These are phyloP conservation scores for Drosophila pegasa DNA, from an alignment of 2,888 invertebrate species.

Conservation along the genomic window DNA sequence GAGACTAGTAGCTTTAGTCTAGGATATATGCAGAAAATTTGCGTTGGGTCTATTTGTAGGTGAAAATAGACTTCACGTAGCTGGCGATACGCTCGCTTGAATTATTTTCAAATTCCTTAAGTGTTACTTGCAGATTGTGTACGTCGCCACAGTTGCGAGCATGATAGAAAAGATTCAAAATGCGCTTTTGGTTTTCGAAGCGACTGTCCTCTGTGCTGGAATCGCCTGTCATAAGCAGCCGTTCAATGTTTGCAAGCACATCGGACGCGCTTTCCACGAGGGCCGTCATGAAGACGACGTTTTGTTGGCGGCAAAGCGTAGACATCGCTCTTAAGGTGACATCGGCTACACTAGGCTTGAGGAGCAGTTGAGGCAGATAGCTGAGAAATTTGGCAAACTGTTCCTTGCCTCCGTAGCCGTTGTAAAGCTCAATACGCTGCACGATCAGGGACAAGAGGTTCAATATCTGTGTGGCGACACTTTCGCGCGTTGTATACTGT, in stretches of 20 bases:
- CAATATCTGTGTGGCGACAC: slow-evolving; percentile 84
- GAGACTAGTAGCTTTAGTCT: too few species aligned
- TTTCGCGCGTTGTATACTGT: slow-evolving; percentile 68
- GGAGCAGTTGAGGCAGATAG: slow-evolving; percentile 87
- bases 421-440: slow-evolving; percentile 83
- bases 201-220: slow-evolving; percentile 54
- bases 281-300: slow-evolving; percentile 85
- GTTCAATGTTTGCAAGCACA: slow-evolving; percentile 85
- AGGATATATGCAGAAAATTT: neutral
- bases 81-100: slow-evolving; percentile 64
- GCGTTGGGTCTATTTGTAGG: slow-evolving; percentile 16
- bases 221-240: slow-evolving; percentile 82
- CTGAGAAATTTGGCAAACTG: slow-evolving; percentile 86
- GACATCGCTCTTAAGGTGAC: slow-evolving; percentile 87
- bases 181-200: slow-evolving; percentile 85
- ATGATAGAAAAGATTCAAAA: slow-evolving; percentile 87
- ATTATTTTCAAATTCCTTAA: slow-evolving; percentile 17
- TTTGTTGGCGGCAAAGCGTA: slow-evolving; percentile 87
- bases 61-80: slow-evolving; percentile 75
- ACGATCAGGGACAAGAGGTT: slow-evolving; percentile 85
- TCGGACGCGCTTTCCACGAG: slow-evolving; percentile 84
- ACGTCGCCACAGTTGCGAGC: slow-evolving; percentile 60
- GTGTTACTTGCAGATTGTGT: neutral
- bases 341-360: slow-evolving; percentile 85
- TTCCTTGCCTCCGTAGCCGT: slow-evolving; percentile 75